phyloP scores from a whole-genome alignment of 23 tunicate genomes.

The Trididemnum nubilum region DNA sequence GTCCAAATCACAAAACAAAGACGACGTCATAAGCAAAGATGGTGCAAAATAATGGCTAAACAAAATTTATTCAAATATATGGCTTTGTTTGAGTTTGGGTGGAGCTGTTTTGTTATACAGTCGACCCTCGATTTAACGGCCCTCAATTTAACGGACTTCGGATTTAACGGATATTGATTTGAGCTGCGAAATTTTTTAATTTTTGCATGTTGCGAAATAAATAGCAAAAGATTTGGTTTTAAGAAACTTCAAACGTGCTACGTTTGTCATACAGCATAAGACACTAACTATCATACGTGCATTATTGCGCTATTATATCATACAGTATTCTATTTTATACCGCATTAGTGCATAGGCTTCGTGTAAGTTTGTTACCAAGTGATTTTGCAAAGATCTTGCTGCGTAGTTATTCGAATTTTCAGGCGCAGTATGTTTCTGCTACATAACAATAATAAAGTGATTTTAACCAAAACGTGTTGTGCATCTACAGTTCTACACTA shows the following conservation, averaged over 20 bases:
- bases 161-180: no score
- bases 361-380: neutral
- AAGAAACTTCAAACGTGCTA: no score
- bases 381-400: neutral
- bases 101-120: neutral
- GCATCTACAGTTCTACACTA: neutral
- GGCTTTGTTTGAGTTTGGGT: no score
- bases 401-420: neutral
- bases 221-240: no score
- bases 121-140: no score
- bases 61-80: no score
- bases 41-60: no score
- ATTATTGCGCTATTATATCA: neutral
- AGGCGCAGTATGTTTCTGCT: conserved; percentile 2
- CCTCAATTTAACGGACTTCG: no score
- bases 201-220: no score
- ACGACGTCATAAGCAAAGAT: no score
- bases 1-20: no score
- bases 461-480: neutral
- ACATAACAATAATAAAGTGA: neutral
- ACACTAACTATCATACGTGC: neutral
- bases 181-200: no score
- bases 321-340: neutral
- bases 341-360: neutral
- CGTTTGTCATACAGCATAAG: neutral